These are phyloP conservation scores for Sebastes elongatus DNA, from an alignment of 2,797 vertebrate genomes.

Conservation along the genomic window DNA sequence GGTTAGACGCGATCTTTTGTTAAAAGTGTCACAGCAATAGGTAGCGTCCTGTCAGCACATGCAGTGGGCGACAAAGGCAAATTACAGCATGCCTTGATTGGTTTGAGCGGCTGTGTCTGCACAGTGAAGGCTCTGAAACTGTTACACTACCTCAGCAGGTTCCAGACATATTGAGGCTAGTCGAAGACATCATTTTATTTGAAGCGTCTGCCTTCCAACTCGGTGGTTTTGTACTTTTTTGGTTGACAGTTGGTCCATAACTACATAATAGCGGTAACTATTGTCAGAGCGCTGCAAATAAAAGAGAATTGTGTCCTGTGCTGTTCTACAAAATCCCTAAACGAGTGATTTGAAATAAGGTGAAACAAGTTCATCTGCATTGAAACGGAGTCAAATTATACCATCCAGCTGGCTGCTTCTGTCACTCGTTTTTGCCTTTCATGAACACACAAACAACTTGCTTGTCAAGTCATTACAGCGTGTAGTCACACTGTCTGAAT, in stretches of 20 bases:
- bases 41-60: slow-evolving; percentile 35
- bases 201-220: slow-evolving; percentile 32
- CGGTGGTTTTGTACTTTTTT: slow-evolving; percentile 32
- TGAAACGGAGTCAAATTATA: not conserved
- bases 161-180: slow-evolving; percentile 59
- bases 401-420: slow-evolving; percentile 10
- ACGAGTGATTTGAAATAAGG: slow-evolving; percentile 7
- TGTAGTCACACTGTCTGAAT: slow-evolving; percentile 18
- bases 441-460: slow-evolving; percentile 15
- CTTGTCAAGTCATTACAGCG: slow-evolving; percentile 17
- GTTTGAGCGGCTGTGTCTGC: slow-evolving; percentile 33
- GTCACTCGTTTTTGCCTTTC: slow-evolving; percentile 23
- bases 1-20: slow-evolving; percentile 27
- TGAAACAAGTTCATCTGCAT: not conserved
- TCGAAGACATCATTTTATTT: slow-evolving; percentile 40
- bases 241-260: slow-evolving; percentile 33
- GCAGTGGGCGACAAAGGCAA: slow-evolving; percentile 12
- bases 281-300: not conserved
- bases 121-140: slow-evolving; percentile 13
- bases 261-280: not conserved
- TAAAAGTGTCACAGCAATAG: slow-evolving; percentile 31
- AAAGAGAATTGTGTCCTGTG: not conserved
- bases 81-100: slow-evolving; percentile 56
- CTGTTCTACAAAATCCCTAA: not conserved
- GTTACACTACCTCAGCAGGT: slow-evolving; percentile 49